A percentile compares a stretch with the other conserved stretches of the same genome.
These are phyloP conservation scores for Arbacia lixula DNA, from an alignment of 53 echinoderm and acorn worm species.

Conservation along the genomic window DNA sequence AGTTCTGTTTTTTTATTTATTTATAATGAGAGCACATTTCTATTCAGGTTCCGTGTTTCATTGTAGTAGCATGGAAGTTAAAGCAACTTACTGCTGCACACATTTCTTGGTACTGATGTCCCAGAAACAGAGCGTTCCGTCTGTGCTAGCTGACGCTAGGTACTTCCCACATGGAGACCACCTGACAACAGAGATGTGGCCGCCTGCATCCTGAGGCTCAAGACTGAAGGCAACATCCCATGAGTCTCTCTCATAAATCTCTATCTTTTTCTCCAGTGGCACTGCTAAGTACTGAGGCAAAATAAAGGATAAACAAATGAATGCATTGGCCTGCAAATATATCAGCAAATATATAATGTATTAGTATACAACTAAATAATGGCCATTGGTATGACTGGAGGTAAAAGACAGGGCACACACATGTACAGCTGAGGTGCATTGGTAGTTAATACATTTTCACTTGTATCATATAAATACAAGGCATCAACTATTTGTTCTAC, in stretches of 20 bases:
- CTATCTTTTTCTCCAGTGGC: conserved; percentile 81
- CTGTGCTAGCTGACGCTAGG: conserved; percentile 69
- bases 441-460: no score
- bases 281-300: conserved; percentile 71
- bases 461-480: no score
- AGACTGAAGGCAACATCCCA: conserved; percentile 79
- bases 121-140: conserved; percentile 80
- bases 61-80: no score
- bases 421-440: no score
- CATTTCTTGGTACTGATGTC: conserved; percentile 71
- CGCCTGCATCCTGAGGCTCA: conserved; percentile 62
- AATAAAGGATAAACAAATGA: background rate
- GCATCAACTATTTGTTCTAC: no score
- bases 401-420: no score
- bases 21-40: no score
- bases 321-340: background rate
- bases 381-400: no score
- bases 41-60: no score
- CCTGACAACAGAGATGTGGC: conserved; percentile 69
- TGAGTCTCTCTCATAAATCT: conserved; percentile 70
- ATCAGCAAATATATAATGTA: background rate
- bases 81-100: conserved; percentile 79
- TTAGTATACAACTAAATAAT: background rate
- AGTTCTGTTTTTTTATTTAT: no score
- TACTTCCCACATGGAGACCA: conserved; percentile 80